A percentile compares a stretch with the other conserved stretches of the same genome.
Conservation (phyloP, 2,888 invertebrate genomes). For the Hyles lineata region DNA sequence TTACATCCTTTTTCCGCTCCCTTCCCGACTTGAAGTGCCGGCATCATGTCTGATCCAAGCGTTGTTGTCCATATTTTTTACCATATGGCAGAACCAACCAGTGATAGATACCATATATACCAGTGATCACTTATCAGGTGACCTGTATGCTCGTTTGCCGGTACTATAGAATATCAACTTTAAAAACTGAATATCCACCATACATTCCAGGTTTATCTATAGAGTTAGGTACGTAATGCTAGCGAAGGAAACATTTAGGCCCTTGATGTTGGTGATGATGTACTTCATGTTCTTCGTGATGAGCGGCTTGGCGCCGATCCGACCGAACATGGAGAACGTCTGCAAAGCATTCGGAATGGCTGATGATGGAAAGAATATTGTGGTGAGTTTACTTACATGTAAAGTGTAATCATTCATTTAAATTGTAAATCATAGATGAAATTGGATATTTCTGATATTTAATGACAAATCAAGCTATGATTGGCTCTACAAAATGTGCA, state of each 20-base stretch:
- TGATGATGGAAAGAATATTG: slow-evolving; percentile 67
- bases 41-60: too few species aligned
- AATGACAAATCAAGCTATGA: neutral
- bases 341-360: slow-evolving; percentile 78
- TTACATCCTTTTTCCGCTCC: too few species aligned
- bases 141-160: neutral
- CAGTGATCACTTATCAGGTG: neutral
- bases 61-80: too few species aligned
- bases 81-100: too few species aligned
- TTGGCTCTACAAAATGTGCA: neutral
- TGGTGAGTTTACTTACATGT: slow-evolving; percentile 60
- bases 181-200: neutral
- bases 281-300: slow-evolving; percentile 82
- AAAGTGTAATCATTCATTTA: neutral
- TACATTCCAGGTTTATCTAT: slow-evolving; percentile 57
- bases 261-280: slow-evolving; percentile 72
- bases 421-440: neutral
- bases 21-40: too few species aligned
- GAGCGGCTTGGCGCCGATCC: slow-evolving; percentile 79
- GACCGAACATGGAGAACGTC: slow-evolving; percentile 83
- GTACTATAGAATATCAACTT: neutral
- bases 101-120: too few species aligned
- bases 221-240: slow-evolving; percentile 75
- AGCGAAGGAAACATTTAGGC: slow-evolving; percentile 81
- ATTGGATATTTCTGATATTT: too few species aligned